These are phyloP conservation scores for Phyllostomus discolor DNA, from an alignment of 2,113 vertebrate genomes.

Conservation along the genomic window DNA sequence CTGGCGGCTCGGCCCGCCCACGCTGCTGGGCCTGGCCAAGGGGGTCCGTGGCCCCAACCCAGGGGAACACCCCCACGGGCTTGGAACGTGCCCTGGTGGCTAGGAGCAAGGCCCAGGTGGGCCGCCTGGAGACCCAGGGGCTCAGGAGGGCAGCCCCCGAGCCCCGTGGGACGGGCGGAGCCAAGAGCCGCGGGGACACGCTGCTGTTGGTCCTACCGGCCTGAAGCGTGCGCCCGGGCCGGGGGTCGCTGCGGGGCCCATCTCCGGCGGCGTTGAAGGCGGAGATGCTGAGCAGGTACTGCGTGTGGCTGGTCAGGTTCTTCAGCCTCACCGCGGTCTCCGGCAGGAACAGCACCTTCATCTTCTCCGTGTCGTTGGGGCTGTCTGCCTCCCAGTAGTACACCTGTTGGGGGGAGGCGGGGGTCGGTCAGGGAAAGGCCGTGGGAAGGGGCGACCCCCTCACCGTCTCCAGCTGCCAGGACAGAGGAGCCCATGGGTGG, in stretches of 20 bases:
- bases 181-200: fast-evolving
- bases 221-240: constrained; percentile 87
- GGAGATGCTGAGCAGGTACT: constrained; percentile 88
- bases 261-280: constrained; percentile 95
- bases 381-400: constrained; percentile 91
- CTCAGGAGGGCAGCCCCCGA: background rate
- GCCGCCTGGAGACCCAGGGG: fast-evolving
- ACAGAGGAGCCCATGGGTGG: background rate
- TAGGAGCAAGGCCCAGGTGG: fast-evolving
- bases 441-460: fast-evolving
- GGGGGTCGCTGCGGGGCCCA: constrained; percentile 89
- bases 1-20: fast-evolving
- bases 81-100: fast-evolving
- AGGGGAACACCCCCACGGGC: background rate
- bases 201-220: constrained; percentile 81
- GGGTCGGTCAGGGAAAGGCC: background rate
- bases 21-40: fast-evolving
- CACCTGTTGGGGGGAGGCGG: constrained; percentile 77
- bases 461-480: background rate
- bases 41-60: background rate
- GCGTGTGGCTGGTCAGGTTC: constrained; percentile 93
- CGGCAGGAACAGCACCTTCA: constrained; percentile 92
- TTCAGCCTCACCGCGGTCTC: constrained; percentile 87
- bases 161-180: background rate
- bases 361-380: constrained; percentile 90